Evolutionary conservation across 2,888 invertebrate species (phyloP), one percentile per base, ranked within the genome.

Genomic region (Xestia ashworthii): DNA sequence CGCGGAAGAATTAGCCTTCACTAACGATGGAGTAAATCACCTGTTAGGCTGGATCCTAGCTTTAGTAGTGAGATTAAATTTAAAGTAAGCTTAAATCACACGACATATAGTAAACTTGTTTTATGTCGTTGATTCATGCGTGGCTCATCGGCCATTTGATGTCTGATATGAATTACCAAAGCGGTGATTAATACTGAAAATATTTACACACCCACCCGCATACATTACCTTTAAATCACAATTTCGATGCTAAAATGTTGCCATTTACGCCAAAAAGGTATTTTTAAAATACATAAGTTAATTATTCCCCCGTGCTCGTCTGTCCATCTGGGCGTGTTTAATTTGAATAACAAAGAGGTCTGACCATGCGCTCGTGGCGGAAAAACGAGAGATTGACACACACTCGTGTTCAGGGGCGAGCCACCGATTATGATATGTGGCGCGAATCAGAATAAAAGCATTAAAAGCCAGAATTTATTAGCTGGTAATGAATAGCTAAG

Each of bases 1-100:
- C 94, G 96, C 96, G 96, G 96, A 95, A 95, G 96, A 95, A 95
- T 95, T 95, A 95, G 94, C 93, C 87, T 87, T 89, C 90, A 88
- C 94, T 95, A 95, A 95, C 95, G 94, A 94, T 89, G 93, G 89
- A 94, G 95, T 96, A 96, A 95, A 95, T 96, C 95, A 95, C 95
- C 91, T 92, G 93, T 90, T 91, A 91, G 91, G 88, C 89, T 91
- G 89, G 90, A 89, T 89, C 91, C 91, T 90, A 92, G 80, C 90
- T 91, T 92, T 92, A 92, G 89, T 91, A 86, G 88, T 83, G 83
- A 92, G 94, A 95, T 95, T 94, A 94, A 93, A 92, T 92, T 93
- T 93, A 91, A 92, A 92, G 88, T 90, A 90, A 89, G 90, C 84
- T 93, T 94, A 93, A 92, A 94, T 93, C 93, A 91, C 85, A 86